phyloP scores from a whole-genome alignment of 2,113 vertebrate species.

The Hemicordylus capensis region DNA sequence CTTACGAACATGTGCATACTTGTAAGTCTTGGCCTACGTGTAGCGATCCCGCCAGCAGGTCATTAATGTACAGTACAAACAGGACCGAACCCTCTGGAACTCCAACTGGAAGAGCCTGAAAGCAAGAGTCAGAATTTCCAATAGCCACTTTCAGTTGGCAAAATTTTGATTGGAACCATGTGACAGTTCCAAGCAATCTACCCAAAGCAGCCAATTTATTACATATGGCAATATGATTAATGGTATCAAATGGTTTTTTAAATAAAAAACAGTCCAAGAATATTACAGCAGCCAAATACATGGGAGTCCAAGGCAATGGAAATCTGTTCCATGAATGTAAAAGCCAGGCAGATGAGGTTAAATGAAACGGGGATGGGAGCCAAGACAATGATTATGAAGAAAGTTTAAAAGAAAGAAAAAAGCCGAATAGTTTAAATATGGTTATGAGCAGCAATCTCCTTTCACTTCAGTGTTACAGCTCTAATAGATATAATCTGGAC shows the following conservation, averaged over 20 bases:
- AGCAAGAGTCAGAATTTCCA: conserved; percentile 79
- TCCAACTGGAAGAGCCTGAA: neutral
- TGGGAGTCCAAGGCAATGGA: conserved; percentile 66
- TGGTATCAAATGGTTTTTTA: conserved; percentile 77
- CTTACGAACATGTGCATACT: conserved; percentile 45
- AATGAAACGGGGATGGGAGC: conserved; percentile 68
- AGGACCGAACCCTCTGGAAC: conserved; percentile 39
- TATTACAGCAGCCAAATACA: conserved; percentile 67
- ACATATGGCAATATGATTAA: conserved; percentile 84
- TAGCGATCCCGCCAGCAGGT: conserved; percentile 44
- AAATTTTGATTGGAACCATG: conserved; percentile 77
- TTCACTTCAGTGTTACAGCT: conserved; percentile 25
- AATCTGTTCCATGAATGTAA: conserved; percentile 75
- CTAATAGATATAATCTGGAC: conserved; percentile 50
- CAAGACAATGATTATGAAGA: conserved; percentile 72
- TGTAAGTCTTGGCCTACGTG: conserved; percentile 50
- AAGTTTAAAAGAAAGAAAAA: conserved; percentile 61
- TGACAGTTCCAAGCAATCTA: conserved; percentile 76
- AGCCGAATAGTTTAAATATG: conserved; percentile 60
- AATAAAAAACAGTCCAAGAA: conserved; percentile 50
- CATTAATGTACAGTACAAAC: conserved; percentile 46
- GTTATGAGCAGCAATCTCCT: conserved; percentile 35
- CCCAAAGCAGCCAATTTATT: conserved; percentile 79
- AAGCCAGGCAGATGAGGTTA: conserved; percentile 79
- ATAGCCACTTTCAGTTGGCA: conserved; percentile 75